Evolutionary conservation across 2,888 invertebrate species (phyloP).

Genomic region (Odontothrips loti): DNA sequence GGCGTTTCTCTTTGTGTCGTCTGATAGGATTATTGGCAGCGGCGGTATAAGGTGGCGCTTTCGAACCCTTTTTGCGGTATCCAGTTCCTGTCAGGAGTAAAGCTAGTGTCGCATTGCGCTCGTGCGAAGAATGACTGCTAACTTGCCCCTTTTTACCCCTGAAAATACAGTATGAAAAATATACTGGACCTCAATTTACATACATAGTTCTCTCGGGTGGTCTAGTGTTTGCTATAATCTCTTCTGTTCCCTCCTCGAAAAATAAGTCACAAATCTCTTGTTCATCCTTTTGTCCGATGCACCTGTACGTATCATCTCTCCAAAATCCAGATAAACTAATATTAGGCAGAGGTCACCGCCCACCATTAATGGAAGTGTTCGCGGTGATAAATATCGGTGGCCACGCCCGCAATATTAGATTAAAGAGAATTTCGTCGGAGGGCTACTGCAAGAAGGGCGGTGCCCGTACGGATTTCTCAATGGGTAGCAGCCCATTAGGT

Average conservation of each 20-base stretch:
- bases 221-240: no score
- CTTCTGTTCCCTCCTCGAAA: neutral
- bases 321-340: slow-evolving; percentile 11
- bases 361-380: slow-evolving; percentile 20
- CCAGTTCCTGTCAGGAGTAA: no score
- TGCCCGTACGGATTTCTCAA: slow-evolving; percentile 13
- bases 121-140: no score
- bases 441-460: slow-evolving; percentile 1
- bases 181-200: no score
- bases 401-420: slow-evolving; percentile 20
- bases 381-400: slow-evolving; percentile 15
- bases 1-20: neutral
- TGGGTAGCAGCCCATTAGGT: neutral
- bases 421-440: neutral
- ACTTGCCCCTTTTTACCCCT: no score
- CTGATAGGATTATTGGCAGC: neutral
- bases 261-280: neutral
- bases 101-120: no score
- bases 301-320: neutral
- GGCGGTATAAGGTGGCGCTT: no score
- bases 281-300: neutral
- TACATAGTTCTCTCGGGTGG: no score
- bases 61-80: no score
- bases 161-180: no score
- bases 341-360: neutral